Percentiles rank a stretch among this genome's conserved stretches.
Evolutionary conservation across 2,888 invertebrate species (phyloP).

Genomic region (Mantis religiosa): DNA sequence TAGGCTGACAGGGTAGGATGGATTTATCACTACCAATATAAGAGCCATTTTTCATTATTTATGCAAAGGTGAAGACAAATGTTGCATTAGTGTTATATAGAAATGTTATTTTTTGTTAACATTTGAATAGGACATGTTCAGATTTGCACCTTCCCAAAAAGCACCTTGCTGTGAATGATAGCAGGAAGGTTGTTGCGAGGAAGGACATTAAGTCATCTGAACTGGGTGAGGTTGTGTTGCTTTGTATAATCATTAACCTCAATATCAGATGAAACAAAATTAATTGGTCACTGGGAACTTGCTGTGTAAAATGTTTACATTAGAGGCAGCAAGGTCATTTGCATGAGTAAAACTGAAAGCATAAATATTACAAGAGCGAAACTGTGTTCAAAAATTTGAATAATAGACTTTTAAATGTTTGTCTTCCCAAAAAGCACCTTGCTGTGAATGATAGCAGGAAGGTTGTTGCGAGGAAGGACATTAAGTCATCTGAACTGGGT

Average conservation of each 20-base stretch:
- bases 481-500: constrained; percentile 1
- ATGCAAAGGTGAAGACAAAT: too few species aligned
- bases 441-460: neutral
- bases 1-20: too few species aligned
- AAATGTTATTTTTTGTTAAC: too few species aligned
- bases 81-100: too few species aligned
- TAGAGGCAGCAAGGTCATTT: too few species aligned
- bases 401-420: neutral
- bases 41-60: too few species aligned
- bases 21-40: too few species aligned
- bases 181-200: neutral
- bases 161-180: neutral
- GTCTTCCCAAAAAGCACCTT: constrained; percentile 10
- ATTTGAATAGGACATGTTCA: too few species aligned
- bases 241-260: neutral
- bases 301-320: too few species aligned
- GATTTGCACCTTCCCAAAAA: neutral
- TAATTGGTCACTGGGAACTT: too few species aligned
- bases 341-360: too few species aligned
- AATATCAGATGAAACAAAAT: neutral
- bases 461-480: neutral
- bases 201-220: neutral
- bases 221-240: neutral
- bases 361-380: too few species aligned
- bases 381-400: neutral